These are phyloP conservation scores for Lysandra bellargus DNA, from an alignment of 2,888 invertebrate species.

Conservation along the genomic window DNA sequence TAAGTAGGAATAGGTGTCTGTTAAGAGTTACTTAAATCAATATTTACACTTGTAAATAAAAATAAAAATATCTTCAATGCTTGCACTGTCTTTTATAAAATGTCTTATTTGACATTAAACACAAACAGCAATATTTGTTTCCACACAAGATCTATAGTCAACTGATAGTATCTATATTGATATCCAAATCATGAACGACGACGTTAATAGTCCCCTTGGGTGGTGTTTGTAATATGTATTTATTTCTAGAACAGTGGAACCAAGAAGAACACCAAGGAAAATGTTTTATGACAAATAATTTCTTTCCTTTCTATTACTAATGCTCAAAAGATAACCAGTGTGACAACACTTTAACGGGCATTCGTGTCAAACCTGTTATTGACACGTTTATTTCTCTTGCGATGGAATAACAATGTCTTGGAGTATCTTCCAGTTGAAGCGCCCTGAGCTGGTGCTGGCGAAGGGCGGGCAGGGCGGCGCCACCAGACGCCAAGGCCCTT, in stretches of 20 bases:
- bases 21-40: not conserved
- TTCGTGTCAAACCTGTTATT: not conserved
- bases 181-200: not conserved
- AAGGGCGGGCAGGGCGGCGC: conserved; percentile 91
- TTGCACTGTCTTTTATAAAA: not conserved
- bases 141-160: too few species aligned
- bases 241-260: too few species aligned
- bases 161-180: not conserved
- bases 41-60: not conserved
- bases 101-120: not conserved
- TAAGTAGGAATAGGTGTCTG: not conserved
- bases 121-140: not conserved
- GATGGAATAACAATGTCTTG: conserved; percentile 41
- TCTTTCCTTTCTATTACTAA: not conserved
- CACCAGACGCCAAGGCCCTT: conserved; percentile 84
- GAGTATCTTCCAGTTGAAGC: conserved; percentile 88
- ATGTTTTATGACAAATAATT: not conserved
- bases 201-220: not conserved
- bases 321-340: not conserved
- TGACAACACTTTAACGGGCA: not conserved
- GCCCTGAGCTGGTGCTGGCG: conserved; percentile 91
- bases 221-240: too few species aligned
- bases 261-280: too few species aligned
- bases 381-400: not conserved
- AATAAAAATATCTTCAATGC: not conserved